A percentile compares a stretch with the other conserved stretches of the same genome.
Conservation (phyloP, 2,888 invertebrate species). For the Erynnis tages region DNA sequence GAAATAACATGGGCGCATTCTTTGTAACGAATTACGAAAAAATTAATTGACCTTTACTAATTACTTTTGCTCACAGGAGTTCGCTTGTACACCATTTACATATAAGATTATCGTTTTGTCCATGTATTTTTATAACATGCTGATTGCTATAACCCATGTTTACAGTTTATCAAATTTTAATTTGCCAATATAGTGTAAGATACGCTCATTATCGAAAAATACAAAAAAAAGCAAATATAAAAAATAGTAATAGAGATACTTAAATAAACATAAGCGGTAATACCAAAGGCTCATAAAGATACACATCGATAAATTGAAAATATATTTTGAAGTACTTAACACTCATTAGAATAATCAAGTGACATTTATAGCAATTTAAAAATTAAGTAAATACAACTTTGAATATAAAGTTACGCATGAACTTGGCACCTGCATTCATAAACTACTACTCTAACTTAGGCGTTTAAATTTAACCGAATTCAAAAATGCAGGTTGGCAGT, state of each 20-base stretch:
- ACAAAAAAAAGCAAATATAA: no score
- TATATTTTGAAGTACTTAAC: not conserved
- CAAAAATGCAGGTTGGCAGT: no score
- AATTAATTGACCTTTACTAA: constrained; percentile 16
- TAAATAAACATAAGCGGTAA: constrained; percentile 2
- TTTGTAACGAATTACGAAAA: constrained; percentile 7
- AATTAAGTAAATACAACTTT: not conserved
- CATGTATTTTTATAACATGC: constrained; percentile 10
- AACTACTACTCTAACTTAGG: no score
- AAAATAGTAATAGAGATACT: no score
- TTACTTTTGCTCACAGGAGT: constrained; percentile 8
- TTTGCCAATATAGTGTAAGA: no score
- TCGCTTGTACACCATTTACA: constrained; percentile 4
- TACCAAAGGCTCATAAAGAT: constrained; percentile 2
- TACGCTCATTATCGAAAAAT: no score
- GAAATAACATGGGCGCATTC: not conserved
- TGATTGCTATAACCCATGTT: no score
- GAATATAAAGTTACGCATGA: not conserved
- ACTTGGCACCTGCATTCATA: constrained; percentile 1
- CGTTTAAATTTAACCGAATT: no score
- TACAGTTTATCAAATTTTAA: no score
- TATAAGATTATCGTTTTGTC: not conserved
- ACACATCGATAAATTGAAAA: constrained; percentile 4
- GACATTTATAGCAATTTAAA: not conserved
- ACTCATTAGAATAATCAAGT: not conserved